Base-by-base conservation (phyloP, 2,113 vertebrate species). In the Elephas maximus region DNA sequence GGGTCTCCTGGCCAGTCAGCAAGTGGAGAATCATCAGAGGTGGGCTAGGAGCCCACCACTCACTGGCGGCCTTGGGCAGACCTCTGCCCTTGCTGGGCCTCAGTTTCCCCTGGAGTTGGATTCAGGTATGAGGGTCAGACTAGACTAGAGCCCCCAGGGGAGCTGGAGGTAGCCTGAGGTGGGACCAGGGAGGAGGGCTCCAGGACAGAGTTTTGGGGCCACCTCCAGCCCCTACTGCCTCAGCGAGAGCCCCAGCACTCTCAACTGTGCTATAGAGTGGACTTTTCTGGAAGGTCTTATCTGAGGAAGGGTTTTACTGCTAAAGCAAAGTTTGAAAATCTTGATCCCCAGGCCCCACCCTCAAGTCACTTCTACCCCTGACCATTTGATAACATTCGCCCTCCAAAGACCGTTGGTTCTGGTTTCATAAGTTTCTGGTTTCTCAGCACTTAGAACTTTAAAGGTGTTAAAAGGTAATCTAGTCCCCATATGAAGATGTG, bases 211-310 rank as follows among this genome's bases (percentile, higher is more conserved):
- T 20, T 63, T 41, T 51, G 30, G 33, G 79, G 74, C 62, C n/a
- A n/a, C 51, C 62, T 23, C 5, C 5, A 0, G 28, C 30, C 53
- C 63, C 8, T 23, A 20, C 53, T 15, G 69, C 41, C 21, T 15
- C 45, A 6, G 10, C 76, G 20, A 2, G 28, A 65, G 73, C 12
- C 28, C 74, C 62, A 6, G 15, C 21, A 0, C 15, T 14, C 90
- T 62, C 18, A 2, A 2, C 65, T 14, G 2, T 7, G 0, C 10
- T 24, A 8, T 0, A 1, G 24, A 2, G 14, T 0, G 5, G 51
- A 30, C 67, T 71, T 71, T 91, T 91, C 89, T 20, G 24, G 5
- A 53, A 8, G 80, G 30, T 37, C 63, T 83, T 33, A 87, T 41
- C 44, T n/a, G 17, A 23, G 53, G 77, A 63, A 62, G 57, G 67